Evolutionary conservation across 2,113 vertebrate species (phyloP).

Genomic region (Boulengeromyrus knoepffleri): DNA sequence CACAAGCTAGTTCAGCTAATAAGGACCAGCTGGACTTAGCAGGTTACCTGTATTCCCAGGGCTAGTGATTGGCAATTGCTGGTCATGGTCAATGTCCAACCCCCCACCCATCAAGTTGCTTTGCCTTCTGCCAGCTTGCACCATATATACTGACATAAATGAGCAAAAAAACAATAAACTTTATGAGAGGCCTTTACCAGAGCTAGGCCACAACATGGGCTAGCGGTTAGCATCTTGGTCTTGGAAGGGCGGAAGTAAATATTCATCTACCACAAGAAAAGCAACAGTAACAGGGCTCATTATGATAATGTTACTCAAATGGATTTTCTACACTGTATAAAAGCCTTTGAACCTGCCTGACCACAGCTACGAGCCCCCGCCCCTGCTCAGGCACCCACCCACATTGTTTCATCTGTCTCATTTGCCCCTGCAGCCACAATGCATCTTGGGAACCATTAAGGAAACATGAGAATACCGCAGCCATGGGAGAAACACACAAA

Average conservation of each 20-base stretch:
- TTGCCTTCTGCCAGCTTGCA: not conserved
- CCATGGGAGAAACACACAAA: conserved; percentile 62
- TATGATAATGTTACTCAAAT: not conserved
- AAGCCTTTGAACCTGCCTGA: conserved; percentile 13
- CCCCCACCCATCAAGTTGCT: not conserved
- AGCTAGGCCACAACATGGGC: not conserved
- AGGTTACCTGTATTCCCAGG: not conserved
- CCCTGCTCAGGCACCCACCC: not conserved
- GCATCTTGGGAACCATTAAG: conserved; percentile 73
- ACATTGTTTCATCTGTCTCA: conserved; percentile 34
- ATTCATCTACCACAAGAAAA: not conserved
- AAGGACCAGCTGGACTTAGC: not conserved
- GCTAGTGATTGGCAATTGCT: not conserved
- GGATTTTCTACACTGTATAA: not conserved
- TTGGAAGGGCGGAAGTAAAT: not conserved
- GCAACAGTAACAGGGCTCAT: not conserved
- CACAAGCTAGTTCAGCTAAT: not conserved
- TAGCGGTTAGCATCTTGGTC: not conserved
- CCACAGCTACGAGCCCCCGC: not conserved
- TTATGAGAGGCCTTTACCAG: not conserved
- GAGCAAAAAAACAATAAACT: not conserved
- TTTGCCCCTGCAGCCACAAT: conserved; percentile 60
- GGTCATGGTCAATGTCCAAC: not conserved
- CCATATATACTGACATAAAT: not conserved
- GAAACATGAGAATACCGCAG: conserved; percentile 67